Base-by-base conservation (phyloP, 2,113 vertebrate species). In the Caretta caretta region DNA sequence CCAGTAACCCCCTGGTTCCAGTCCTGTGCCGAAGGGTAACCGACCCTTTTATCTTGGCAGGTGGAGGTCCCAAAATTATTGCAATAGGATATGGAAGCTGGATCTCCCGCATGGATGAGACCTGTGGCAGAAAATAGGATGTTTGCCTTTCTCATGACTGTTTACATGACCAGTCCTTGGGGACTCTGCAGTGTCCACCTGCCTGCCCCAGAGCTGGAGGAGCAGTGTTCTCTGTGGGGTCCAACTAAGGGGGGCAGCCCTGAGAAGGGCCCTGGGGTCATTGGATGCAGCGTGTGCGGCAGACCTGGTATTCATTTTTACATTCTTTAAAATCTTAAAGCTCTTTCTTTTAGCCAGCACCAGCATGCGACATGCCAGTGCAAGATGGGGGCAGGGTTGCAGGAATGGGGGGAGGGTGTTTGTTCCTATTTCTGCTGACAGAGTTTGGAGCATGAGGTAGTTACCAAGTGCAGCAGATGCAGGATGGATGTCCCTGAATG, bases 31-130 rank as follows among this genome's bases (percentile, higher is more conserved):
- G 65, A 81, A 78, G 56, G 7, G 19, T 90, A 85, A 91, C 59
- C 2, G 72, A 17, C 16, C 65, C 62, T 95, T 93, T 81, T 92
- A 86, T 90, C 85, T 56, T n/a, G 49, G 46, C 98, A 99, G 99
- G 99, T 99, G 96, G 98, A 98, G 31, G 97, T 99, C 78, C 99
- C 99, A 85, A 99, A 99, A 96, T 98, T 99, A 97, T 97, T 99
- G 97, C 99, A 99, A 95, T 99, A 98, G 98, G 88, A 76, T 89
- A 35, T 0, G 1, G 87, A 85, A 91, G 59, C 78, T 16, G 50
- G 84, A 54, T 80, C 79, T 92, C 50, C 82, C 80, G 53, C 93
- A 92, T 10, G 25, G 90, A 90, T 35, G 88, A 31, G 65, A 90
- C 80, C 78, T 24, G 80, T 13, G 46, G 86, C 88, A 59, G 90